Percentiles rank a stretch among this genome's conserved stretches.
phyloP scores from a whole-genome alignment of 2,797 vertebrate genomes.

The Acestrorhynchus altus region DNA sequence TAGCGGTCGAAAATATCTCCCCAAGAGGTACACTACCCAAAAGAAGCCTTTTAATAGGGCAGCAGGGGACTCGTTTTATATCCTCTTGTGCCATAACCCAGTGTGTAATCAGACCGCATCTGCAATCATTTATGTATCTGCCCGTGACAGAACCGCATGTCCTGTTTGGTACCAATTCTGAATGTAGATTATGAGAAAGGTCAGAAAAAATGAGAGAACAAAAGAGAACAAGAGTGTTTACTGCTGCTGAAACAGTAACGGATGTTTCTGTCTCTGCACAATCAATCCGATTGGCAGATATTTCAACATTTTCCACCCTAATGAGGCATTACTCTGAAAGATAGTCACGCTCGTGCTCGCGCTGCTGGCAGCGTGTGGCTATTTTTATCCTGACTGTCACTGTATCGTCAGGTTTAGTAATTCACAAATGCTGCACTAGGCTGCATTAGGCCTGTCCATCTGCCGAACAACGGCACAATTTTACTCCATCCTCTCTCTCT shows the following conservation, averaged over 20 bases:
- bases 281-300: constrained; percentile 3
- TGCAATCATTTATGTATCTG: too few species aligned
- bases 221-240: background rate
- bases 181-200: too few species aligned
- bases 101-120: too few species aligned
- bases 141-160: too few species aligned
- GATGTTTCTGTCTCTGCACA: background rate
- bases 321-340: constrained; percentile 26
- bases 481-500: constrained; percentile 45
- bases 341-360: constrained; percentile 16
- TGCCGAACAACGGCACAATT: constrained; percentile 44
- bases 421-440: constrained; percentile 39
- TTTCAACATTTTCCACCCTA: background rate
- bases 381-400: constrained; percentile 47
- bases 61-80: too few species aligned
- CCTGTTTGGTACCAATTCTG: too few species aligned
- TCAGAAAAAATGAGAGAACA: too few species aligned
- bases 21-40: too few species aligned
- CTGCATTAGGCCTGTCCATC: constrained; percentile 47
- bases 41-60: too few species aligned
- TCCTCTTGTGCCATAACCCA: too few species aligned
- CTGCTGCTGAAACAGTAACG: background rate
- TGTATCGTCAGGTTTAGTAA: constrained; percentile 36
- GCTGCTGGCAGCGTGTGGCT: constrained; percentile 22
- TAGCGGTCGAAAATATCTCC: too few species aligned